Conservation (phyloP, 2,888 invertebrate genomes). For the Sinotaia quadrata region DNA sequence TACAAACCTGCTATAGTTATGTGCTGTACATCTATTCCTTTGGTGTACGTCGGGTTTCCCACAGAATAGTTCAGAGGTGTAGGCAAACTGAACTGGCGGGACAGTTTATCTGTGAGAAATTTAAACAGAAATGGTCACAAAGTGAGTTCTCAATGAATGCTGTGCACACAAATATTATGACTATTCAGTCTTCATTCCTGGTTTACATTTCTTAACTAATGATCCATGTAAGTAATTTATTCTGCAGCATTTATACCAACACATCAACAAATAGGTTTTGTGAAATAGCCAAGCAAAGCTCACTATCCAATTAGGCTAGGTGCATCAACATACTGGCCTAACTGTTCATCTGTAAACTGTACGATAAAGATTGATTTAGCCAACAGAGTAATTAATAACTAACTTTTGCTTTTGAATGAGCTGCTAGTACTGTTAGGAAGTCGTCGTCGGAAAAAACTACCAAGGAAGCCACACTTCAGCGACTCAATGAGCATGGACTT, state of each 20-base stretch:
- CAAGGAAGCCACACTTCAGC: conserved; percentile 80
- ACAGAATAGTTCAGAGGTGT: conserved; percentile 61
- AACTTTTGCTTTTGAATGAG: conserved; percentile 33
- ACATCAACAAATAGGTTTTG: no score
- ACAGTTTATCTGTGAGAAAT: conserved; percentile 39
- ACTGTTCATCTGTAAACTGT: no score
- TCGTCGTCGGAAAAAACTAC: conserved; percentile 77
- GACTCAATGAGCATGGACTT: conserved; percentile 81
- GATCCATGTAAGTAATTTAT: no score
- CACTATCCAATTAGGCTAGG: neutral
- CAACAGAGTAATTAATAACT: no score
- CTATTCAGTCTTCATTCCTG: no score
- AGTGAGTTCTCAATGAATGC: no score
- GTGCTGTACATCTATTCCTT: conserved; percentile 79
- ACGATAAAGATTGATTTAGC: no score
- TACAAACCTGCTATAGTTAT: conserved; percentile 72
- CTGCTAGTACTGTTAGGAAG: conserved; percentile 26
- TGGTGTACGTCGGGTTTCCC: conserved; percentile 76
- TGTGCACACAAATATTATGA: no score
- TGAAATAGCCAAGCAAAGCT: no score
- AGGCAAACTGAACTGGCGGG: conserved; percentile 64
- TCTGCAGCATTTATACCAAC: no score
- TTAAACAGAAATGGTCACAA: neutral
- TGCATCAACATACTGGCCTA: neutral
- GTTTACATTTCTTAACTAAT: no score